Evolutionary conservation across 2,797 vertebrate genomes (phyloP).

Genomic region (Cuculus canorus): DNA sequence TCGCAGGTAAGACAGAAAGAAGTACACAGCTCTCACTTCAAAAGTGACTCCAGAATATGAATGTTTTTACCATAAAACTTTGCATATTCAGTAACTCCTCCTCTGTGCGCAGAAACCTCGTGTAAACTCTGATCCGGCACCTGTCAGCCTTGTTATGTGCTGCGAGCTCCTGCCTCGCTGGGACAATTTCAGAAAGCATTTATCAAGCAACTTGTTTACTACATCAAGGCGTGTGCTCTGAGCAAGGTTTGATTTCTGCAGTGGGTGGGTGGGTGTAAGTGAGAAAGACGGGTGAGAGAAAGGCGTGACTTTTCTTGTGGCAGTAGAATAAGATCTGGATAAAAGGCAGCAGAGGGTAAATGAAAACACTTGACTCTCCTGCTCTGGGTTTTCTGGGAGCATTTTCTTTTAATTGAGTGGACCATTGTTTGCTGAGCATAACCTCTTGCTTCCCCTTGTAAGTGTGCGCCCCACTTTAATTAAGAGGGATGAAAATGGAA

Average conservation of each 20-base stretch:
- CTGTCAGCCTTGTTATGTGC: background rate
- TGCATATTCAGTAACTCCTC: background rate
- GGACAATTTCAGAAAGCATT: background rate
- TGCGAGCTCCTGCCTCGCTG: background rate
- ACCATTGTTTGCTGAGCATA: constrained; percentile 37
- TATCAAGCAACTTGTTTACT: background rate
- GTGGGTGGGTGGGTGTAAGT: background rate
- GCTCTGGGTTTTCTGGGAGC: background rate
- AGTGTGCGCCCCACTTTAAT: constrained; percentile 33
- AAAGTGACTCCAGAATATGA: background rate
- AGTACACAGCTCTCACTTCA: background rate
- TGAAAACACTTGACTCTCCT: constrained; percentile 32
- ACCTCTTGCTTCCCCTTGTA: constrained; percentile 31
- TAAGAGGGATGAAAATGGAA: constrained; percentile 31
- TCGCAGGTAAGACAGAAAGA: background rate
- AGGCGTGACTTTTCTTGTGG: background rate
- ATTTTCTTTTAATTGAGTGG: constrained; percentile 25
- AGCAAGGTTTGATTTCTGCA: background rate
- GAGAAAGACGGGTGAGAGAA: background rate
- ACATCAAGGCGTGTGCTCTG: background rate
- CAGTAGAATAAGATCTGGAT: background rate
- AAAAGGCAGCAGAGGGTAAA: constrained; percentile 17
- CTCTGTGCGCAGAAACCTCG: background rate
- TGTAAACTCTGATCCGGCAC: background rate
- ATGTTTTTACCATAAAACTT: background rate